Percentiles rank a stretch among this genome's conserved stretches.
phyloP scores from a whole-genome alignment of 1,140 invertebrate species.

The Cardiocondyla obscurior region DNA sequence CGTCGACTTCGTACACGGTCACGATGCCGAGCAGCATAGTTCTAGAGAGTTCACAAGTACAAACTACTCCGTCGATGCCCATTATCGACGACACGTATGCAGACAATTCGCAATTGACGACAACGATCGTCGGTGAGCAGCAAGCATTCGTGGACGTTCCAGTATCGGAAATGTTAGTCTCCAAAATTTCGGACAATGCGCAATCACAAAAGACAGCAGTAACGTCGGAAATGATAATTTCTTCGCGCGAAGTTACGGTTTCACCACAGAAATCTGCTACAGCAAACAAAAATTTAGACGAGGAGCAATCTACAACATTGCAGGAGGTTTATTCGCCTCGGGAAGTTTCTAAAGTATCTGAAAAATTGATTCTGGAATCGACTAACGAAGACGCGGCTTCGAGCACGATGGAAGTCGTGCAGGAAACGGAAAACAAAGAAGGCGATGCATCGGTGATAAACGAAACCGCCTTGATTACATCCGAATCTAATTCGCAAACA shows the following conservation, averaged over 20 bases:
- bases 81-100: conserved; percentile 80
- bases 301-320: conserved; percentile 25
- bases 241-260: conserved; percentile 40
- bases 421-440: conserved; percentile 16
- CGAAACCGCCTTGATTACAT: conserved; percentile 59
- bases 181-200: conserved; percentile 64
- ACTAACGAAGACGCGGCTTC: conserved; percentile 36
- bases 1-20: conserved; percentile 77
- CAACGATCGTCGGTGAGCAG: conserved; percentile 58
- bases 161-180: conserved; percentile 75
- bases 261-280: conserved; percentile 60
- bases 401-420: background rate
- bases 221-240: conserved; percentile 61
- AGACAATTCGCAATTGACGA: conserved; percentile 69
- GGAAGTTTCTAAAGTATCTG: conserved; percentile 51
- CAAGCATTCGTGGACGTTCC: conserved; percentile 70
- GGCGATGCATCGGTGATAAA: conserved; percentile 58
- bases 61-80: conserved; percentile 81
- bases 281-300: conserved; percentile 8
- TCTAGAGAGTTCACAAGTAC: conserved; percentile 71
- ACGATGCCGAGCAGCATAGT: conserved; percentile 76
- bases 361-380: conserved; percentile 32
- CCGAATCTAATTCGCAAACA: conserved; percentile 61
- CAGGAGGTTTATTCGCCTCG: conserved; percentile 60
- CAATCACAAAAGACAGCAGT: conserved; percentile 55